Evolutionary conservation across 2,113 vertebrate genomes (phyloP).

Genomic region (Pavo muticus): DNA sequence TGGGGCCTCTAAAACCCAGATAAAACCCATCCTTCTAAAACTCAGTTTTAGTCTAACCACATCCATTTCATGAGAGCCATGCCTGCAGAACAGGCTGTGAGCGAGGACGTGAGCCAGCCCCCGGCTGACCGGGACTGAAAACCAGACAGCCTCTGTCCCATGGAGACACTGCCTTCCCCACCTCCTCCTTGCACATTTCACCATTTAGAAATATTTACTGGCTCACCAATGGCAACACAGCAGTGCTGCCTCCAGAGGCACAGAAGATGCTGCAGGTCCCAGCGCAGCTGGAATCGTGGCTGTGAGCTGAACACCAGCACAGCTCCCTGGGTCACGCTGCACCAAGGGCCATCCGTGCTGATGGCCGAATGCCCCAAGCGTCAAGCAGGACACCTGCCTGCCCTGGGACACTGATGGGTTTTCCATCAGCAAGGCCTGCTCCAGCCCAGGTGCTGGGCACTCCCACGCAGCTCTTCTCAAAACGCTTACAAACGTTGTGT

Average conservation of each 20-base stretch:
- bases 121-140: neutral
- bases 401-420: neutral
- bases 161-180: fast-evolving
- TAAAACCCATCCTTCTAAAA: neutral
- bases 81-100: neutral
- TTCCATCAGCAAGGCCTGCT: neutral
- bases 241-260: neutral
- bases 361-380: neutral
- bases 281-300: neutral
- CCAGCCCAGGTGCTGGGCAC: neutral
- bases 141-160: neutral
- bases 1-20: constrained; percentile 1
- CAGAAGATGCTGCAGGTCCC: neutral
- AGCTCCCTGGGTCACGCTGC: neutral
- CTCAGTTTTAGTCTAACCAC: constrained; percentile 9
- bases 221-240: neutral
- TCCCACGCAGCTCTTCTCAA: neutral
- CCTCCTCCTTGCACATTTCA: neutral
- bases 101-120: neutral
- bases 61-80: constrained; percentile 18
- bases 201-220: neutral
- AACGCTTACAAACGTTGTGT: neutral
- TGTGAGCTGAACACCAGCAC: fast-evolving
- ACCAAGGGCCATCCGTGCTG: neutral
- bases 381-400: neutral